A percentile compares a stretch with the other conserved stretches of the same genome.
Evolutionary conservation across 2,888 invertebrate species (phyloP).

Genomic region (Capitulum mitella): DNA sequence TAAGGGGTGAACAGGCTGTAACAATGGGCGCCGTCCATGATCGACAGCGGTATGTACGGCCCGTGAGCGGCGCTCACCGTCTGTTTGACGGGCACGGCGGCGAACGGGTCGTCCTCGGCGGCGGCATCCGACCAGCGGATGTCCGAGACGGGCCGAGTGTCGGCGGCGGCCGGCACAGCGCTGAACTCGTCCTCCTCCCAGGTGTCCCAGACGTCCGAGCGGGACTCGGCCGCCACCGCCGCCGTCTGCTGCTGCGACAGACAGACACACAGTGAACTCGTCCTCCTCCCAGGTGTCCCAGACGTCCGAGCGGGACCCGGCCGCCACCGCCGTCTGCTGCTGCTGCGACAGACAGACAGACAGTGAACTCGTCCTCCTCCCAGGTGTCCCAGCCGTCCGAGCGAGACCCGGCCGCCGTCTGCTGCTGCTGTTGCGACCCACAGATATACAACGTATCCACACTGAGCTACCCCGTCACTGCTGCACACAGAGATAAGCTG

Average conservation of each 20-base stretch:
- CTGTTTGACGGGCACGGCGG: neutral
- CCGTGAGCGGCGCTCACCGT: neutral
- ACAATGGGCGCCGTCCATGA: too few species aligned
- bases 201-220: neutral
- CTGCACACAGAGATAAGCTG: too few species aligned
- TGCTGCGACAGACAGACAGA: too few species aligned
- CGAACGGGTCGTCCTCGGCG: conserved; percentile 13
- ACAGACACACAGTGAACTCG: too few species aligned
- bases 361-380: conserved; percentile 6
- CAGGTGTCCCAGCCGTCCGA: conserved; percentile 8
- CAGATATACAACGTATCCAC: too few species aligned
- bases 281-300: neutral
- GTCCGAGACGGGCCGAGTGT: neutral
- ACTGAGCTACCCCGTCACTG: too few species aligned
- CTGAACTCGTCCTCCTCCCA: conserved; percentile 5
- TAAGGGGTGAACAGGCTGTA: too few species aligned
- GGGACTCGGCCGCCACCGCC: neutral
- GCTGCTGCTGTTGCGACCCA: too few species aligned
- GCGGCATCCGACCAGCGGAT: conserved; percentile 9
- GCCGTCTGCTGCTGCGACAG: neutral
- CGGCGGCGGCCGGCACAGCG: neutral
- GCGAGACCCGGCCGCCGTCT: neutral
- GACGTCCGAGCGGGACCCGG: conserved; percentile 1
- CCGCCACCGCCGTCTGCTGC: neutral
- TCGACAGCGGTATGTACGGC: too few species aligned